Conservation (phyloP, 2,888 invertebrate genomes). For the Heteromurus nitidus region DNA sequence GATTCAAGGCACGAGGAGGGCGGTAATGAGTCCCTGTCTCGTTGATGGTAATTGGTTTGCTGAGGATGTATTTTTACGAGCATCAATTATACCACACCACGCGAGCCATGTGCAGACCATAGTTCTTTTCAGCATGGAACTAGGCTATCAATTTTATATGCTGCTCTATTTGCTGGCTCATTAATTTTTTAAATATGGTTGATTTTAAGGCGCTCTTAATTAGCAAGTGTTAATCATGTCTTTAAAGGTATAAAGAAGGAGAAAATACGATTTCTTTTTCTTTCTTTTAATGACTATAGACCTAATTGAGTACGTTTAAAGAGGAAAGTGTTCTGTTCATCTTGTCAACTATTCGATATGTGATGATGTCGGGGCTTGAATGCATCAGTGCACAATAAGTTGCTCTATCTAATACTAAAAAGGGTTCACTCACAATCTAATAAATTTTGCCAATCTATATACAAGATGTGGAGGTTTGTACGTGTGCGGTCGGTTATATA, state of each 20-base stretch:
- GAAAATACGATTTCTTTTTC: too few relatives aligned
- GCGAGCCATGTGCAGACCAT: too few relatives aligned
- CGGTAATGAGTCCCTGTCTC: conserved; percentile 16
- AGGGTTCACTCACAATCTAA: too few relatives aligned
- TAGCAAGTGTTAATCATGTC: conserved; percentile 26
- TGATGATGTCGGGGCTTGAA: too few relatives aligned
- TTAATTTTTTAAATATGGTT: conserved; percentile 11
- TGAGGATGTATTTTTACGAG: conserved; percentile 4
- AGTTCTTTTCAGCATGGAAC: background rate
- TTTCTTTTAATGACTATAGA: too few relatives aligned
- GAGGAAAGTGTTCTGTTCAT: too few relatives aligned
- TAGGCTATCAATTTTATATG: conserved; percentile 23
- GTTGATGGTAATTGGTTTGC: conserved; percentile 13
- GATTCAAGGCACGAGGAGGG: conserved; percentile 23
- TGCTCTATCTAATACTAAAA: too few relatives aligned
- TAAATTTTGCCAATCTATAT: too few relatives aligned
- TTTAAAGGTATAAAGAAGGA: background rate
- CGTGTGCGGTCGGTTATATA: conserved; percentile 5
- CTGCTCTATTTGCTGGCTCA: conserved; percentile 10
- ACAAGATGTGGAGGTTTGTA: too few relatives aligned
- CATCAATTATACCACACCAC: conserved; percentile 11
- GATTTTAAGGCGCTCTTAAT: conserved; percentile 29
- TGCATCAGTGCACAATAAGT: too few relatives aligned
- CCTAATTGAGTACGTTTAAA: too few relatives aligned
- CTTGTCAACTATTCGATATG: too few relatives aligned